Percentiles rank a stretch among this genome's conserved stretches.
Evolutionary conservation across 2,888 invertebrate species (phyloP).

Genomic region (Agrilus cyanescens): DNA sequence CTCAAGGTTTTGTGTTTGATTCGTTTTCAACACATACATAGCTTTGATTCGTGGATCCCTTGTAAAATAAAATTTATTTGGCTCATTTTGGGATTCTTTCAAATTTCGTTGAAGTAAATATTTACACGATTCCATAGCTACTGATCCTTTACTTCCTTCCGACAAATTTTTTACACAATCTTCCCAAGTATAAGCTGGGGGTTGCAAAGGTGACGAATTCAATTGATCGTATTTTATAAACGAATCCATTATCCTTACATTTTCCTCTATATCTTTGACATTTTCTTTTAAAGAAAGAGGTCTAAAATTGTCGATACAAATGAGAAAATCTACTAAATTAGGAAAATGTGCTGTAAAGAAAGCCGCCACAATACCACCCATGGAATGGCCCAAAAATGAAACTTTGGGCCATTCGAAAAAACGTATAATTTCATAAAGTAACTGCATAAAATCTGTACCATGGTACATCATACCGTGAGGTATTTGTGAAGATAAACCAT

Average conservation of each 20-base stretch:
- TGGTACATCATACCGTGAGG: conserved; percentile 47
- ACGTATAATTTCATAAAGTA: conserved; percentile 44
- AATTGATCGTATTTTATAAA: conserved; percentile 34
- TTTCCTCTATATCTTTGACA: conserved; percentile 34
- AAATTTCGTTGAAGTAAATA: conserved; percentile 43
- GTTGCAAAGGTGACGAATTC: conserved; percentile 32
- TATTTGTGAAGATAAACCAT: conserved; percentile 57
- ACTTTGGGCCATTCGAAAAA: conserved; percentile 58
- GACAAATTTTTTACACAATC: conserved; percentile 45
- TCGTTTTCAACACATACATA: conserved; percentile 36
- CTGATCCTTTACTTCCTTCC: conserved; percentile 41
- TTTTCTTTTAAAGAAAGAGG: conserved; percentile 20
- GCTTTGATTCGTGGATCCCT: conserved; percentile 51
- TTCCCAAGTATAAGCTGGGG: conserved; percentile 47
- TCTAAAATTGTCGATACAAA: conserved; percentile 44
- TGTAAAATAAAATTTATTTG: conserved; percentile 47
- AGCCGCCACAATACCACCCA: conserved; percentile 50
- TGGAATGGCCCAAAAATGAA: conserved; percentile 55
- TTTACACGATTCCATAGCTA: conserved; percentile 41
- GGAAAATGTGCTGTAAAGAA: conserved; percentile 50
- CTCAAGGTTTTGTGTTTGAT: conserved; percentile 40
- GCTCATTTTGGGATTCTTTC: conserved; percentile 38
- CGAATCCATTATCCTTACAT: conserved; percentile 36
- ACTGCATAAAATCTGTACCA: conserved; percentile 32
- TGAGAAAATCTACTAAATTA: conserved; percentile 44